Base-by-base conservation (phyloP, 2,888 invertebrate species). In the Tanytarsus gracilentus region DNA sequence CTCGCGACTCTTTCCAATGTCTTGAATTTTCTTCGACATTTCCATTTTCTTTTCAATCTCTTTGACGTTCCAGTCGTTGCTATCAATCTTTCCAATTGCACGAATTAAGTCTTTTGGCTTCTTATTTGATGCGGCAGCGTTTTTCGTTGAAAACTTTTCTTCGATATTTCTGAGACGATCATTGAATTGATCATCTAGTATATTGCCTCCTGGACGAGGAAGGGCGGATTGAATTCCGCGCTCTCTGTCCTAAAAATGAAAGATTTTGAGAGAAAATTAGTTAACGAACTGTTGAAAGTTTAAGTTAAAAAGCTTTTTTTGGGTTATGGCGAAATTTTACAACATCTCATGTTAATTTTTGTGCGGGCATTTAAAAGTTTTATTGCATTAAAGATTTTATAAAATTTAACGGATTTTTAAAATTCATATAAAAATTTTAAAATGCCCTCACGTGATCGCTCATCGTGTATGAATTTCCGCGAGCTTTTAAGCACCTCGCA, bases 11-110 rank as follows among this genome's bases (percentile, higher is more conserved):
- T 76, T 72, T 16, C 74, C 72, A 59, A 70, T 69, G 65, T 74
- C 74, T 0, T 72, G 72, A 8, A 36, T 26, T 63, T 73, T 72
- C 62, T 73, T 73, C 1, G 73, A 75, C 65, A 78, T 76, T 61
- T 83, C 84, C 29, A 93, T 92, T 74, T 93, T 92, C 70, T 88
- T 85, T 69, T 94, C 92, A 27, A 94, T 89, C 72, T 90, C 86
- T 65, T 87, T 86, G 30, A 93, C 85, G 73, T 93, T 92, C 92
- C 93, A 93, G 72, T 94, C 93, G 62, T 82, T 86, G 62, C 85
- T 83, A 69, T 92, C 91, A 64, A 93, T 88, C 75, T 88, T 88
- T 58, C 92, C 92, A 63, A 93, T 90, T 48, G 92, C 88, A 63
- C 92, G 79, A 72, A 88, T 77, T 63, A 93, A 77, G 73, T 92